Conservation (phyloP, 1,140 invertebrate genomes). For the Dryas iulia region DNA sequence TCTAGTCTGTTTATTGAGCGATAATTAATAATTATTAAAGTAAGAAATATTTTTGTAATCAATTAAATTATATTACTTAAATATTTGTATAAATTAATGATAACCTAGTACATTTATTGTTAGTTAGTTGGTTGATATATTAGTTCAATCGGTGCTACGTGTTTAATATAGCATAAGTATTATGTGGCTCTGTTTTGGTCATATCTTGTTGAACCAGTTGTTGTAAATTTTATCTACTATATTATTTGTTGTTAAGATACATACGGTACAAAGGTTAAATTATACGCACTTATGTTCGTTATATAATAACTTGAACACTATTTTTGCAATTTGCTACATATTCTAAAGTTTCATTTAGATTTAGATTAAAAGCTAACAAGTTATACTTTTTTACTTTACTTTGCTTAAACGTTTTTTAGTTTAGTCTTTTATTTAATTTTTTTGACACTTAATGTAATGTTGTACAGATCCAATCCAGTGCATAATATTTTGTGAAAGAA, state of each 20-base stretch:
- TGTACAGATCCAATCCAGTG: not conserved
- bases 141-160: slow-evolving; percentile 31
- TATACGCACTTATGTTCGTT: not conserved
- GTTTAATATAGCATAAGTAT: slow-evolving; percentile 33
- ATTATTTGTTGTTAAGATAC: slow-evolving; percentile 34
- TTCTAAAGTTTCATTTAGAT: not conserved
- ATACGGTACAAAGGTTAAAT: slow-evolving; percentile 30
- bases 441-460: not conserved
- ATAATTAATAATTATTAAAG: not conserved
- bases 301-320: not conserved
- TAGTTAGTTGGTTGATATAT: not conserved
- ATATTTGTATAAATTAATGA: not conserved
- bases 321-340: not conserved
- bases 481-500: not conserved
- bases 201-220: not conserved
- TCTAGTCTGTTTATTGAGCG: slow-evolving; percentile 37
- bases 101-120: not conserved
- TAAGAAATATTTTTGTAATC: not conserved
- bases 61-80: slow-evolving; percentile 5
- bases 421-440: slow-evolving; percentile 54
- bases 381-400: slow-evolving; percentile 33
- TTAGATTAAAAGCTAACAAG: not conserved
- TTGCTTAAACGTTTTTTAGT: slow-evolving; percentile 52
- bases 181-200: slow-evolving; percentile 21
- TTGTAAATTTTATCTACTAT: slow-evolving; percentile 38